Evolutionary conservation across 2,113 vertebrate genomes (phyloP).

Genomic region (Phyllopteryx taeniolatus): DNA sequence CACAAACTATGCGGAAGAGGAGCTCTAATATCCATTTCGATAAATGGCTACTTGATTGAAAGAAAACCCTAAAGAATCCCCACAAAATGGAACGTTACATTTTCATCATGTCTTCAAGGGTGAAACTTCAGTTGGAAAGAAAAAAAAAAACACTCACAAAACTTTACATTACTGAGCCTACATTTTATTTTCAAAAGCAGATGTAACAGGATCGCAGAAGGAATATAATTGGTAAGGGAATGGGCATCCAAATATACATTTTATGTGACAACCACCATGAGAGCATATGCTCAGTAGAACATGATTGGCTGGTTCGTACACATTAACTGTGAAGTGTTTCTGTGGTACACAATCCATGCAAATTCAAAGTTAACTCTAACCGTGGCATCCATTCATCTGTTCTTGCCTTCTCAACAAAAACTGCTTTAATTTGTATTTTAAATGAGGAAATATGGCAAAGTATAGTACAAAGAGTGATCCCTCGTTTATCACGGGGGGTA

Average conservation of each 20-base stretch:
- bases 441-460: no score
- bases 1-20: not conserved
- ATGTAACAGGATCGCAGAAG: not conserved
- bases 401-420: no score
- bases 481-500: no score
- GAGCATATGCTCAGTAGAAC: not conserved
- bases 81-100: not conserved
- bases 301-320: not conserved
- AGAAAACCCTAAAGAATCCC: not conserved
- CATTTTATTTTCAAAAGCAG: not conserved
- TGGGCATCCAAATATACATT: not conserved
- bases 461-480: not conserved
- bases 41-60: not conserved
- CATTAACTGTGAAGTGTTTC: not conserved
- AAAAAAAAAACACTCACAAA: not conserved
- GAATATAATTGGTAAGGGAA: not conserved
- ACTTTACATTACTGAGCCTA: not conserved
- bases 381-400: no score
- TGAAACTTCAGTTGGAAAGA: no score
- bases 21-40: not conserved
- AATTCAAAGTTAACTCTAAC: not conserved
- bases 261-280: not conserved
- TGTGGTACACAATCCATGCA: not conserved
- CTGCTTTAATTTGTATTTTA: no score
- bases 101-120: not conserved